These are phyloP conservation scores for Atrina japonica DNA, from an alignment of 2,888 invertebrate genomes.

Conservation along the genomic window DNA sequence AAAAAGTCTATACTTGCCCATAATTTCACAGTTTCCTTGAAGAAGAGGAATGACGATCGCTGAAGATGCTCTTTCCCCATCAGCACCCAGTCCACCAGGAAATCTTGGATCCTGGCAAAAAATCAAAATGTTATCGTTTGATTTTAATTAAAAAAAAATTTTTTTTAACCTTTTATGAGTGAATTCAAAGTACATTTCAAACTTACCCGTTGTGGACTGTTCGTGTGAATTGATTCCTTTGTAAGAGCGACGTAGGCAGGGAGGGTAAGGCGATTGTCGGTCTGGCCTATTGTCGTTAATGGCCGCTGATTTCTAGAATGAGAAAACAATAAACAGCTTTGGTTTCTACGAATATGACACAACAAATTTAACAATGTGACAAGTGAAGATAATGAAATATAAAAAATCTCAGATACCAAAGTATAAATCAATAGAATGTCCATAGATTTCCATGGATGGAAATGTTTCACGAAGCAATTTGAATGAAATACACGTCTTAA, in stretches of 20 bases:
- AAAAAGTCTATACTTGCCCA: slow-evolving; percentile 78
- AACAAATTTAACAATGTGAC: too few species aligned
- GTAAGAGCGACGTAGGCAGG: slow-evolving; percentile 80
- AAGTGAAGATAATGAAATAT: too few species aligned
- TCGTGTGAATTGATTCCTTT: slow-evolving; percentile 73
- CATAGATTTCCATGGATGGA: too few species aligned
- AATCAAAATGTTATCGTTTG: slow-evolving; percentile 1
- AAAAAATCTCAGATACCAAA: too few species aligned
- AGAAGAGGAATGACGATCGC: slow-evolving; percentile 84
- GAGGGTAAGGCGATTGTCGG: slow-evolving; percentile 73
- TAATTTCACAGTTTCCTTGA: slow-evolving; percentile 85
- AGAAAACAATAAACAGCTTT: too few species aligned
- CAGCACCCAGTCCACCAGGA: slow-evolving; percentile 81
- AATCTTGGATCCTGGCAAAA: slow-evolving; percentile 82
- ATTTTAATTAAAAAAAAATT: too few species aligned
- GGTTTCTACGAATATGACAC: too few species aligned
- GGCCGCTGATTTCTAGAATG: slow-evolving; percentile 58
- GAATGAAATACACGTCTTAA: too few species aligned
- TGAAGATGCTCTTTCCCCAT: slow-evolving; percentile 70
- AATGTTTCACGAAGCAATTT: too few species aligned
- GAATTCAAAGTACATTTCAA: too few species aligned
- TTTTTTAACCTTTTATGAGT: too few species aligned
- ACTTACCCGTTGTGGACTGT: slow-evolving; percentile 68
- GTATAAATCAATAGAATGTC: too few species aligned
- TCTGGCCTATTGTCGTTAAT: slow-evolving; percentile 52